Conservation (phyloP, 2,888 invertebrate species). For the Orchestes rusci region DNA sequence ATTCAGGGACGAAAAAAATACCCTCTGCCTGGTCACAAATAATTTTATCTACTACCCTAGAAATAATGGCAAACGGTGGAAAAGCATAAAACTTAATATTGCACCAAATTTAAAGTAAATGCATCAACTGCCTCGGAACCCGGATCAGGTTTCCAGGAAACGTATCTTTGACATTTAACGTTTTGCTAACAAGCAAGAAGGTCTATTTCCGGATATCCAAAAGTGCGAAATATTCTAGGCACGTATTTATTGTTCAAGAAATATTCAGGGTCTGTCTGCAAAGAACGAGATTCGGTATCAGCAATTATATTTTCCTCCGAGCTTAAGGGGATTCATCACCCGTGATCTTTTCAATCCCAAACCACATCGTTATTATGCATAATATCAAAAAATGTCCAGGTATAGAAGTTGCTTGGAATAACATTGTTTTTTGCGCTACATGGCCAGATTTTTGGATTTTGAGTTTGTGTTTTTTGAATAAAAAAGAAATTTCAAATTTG, state of each 20-base stretch:
- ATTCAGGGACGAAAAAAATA: slow-evolving; percentile 30
- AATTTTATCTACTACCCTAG: slow-evolving; percentile 30
- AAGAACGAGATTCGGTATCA: slow-evolving; percentile 16
- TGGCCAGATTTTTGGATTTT: too few relatives aligned
- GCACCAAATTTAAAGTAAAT: slow-evolving; percentile 26
- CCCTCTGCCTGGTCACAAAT: slow-evolving; percentile 28
- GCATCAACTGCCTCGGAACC: slow-evolving; percentile 26
- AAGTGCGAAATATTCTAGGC: slow-evolving; percentile 6
- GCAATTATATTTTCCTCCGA: slow-evolving; percentile 14
- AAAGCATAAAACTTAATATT: slow-evolving; percentile 28
- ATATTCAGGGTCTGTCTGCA: slow-evolving; percentile 18
- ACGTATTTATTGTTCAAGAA: slow-evolving; percentile 8
- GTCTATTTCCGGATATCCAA: slow-evolving; percentile 18
- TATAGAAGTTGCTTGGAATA: too few relatives aligned
- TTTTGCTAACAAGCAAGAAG: slow-evolving; percentile 17
- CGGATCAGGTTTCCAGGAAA: slow-evolving; percentile 30
- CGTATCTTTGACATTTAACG: slow-evolving; percentile 28
- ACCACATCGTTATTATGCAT: too few relatives aligned
- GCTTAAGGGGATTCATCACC: too few relatives aligned
- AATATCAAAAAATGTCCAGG: too few relatives aligned
- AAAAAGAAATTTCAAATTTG: too few relatives aligned
- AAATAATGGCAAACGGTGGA: slow-evolving; percentile 30
- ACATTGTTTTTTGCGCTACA: too few relatives aligned
- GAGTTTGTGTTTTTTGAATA: too few relatives aligned
- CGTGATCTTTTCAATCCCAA: too few relatives aligned